These are phyloP conservation scores for Pristiophorus japonicus DNA, from an alignment of 2,113 vertebrate species.

Conservation along the genomic window DNA sequence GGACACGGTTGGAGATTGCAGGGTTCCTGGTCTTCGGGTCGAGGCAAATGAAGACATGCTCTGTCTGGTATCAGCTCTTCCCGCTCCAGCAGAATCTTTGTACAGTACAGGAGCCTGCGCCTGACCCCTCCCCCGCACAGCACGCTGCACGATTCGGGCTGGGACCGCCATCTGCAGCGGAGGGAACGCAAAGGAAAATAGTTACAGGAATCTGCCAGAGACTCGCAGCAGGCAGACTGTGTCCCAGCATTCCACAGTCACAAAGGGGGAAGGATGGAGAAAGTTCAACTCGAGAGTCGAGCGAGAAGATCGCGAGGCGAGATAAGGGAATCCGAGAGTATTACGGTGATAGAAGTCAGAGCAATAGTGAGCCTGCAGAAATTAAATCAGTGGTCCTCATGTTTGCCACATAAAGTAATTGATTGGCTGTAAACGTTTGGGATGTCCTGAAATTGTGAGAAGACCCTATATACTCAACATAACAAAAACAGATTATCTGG, in stretches of 20 bases:
- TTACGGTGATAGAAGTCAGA: background rate
- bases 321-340: background rate
- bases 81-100: constrained; percentile 41
- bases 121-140: constrained; percentile 69
- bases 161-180: constrained; percentile 59
- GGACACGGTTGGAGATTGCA: constrained; percentile 67
- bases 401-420: background rate
- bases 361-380: background rate
- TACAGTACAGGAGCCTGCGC: constrained; percentile 63
- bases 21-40: constrained; percentile 56
- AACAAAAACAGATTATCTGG: too few relatives aligned
- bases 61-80: constrained; percentile 55
- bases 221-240: background rate
- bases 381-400: background rate
- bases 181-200: background rate
- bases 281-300: background rate
- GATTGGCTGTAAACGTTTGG: background rate
- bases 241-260: background rate
- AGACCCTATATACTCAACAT: too few relatives aligned
- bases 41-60: constrained; percentile 54
- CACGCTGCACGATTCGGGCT: constrained; percentile 64
- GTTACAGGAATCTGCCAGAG: background rate
- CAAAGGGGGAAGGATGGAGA: background rate
- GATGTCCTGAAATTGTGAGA: background rate
- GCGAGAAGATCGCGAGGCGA: background rate